Base-by-base conservation (phyloP, 2,888 invertebrate species). In the Chymomyza amoena region DNA sequence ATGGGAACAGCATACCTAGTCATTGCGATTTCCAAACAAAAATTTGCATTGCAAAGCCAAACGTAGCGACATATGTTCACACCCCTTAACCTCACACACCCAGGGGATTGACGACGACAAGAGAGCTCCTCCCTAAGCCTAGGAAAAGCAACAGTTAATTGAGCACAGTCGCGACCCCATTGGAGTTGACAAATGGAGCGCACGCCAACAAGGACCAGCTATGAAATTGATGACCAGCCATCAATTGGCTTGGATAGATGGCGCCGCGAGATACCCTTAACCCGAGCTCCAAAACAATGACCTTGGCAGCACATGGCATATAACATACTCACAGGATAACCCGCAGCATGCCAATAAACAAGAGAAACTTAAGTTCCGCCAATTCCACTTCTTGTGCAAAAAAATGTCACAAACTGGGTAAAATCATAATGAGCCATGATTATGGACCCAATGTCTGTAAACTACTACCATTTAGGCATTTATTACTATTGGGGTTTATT, bases 181-280 rank as follows among this genome's bases (percentile, higher is more conserved):
- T 45, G 52, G 20, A 61, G 74, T 76, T 76, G 79, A 80, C 78
- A 80, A 80, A 76, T 78, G 73, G 73, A 70, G 68, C 72, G 71
- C 73, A 68, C 52, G 68, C 62, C 60, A 57, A 50, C 67, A 54
- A 59, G 61, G 73, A 73, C 77, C 81, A 84, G 77, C 88, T 78
- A 88, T 78, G 79, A 80, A 88, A 88, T 88, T 87, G 85, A 86
- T 86, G 87, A 77, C 80, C 81, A 76, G 65, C 82, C 88, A 86
- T 86, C 87, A 86, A 86, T 88, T 86, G 80, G 84, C 84, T 74
- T 73, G 72, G 67, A 64, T 62, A 60, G 69, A 68, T 72, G 66
- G 65, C 76, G 72, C 57, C 20, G 61, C 76, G 69, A 70, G 78
- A 77, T 77, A 71, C 66, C 80, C 74, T 75, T 74, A 59, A 18